Percentiles rank a stretch among this genome's conserved stretches.
These are phyloP conservation scores for Eupithecia pulchellata DNA, from an alignment of 2,888 invertebrate genomes.

Conservation along the genomic window DNA sequence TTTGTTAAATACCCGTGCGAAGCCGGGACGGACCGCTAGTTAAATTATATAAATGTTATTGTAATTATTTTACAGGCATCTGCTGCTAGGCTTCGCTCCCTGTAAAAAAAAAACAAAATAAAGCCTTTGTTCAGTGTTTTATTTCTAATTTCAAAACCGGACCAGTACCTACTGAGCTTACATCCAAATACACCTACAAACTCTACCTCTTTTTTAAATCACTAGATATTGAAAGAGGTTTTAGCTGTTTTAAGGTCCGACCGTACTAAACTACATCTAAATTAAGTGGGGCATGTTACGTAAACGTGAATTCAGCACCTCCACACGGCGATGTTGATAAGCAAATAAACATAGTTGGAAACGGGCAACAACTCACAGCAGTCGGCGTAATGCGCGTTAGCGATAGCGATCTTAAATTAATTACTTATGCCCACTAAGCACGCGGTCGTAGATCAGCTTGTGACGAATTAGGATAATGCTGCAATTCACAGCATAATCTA, in stretches of 20 bases:
- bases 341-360: slow-evolving; percentile 47
- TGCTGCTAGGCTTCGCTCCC: too few relatives aligned
- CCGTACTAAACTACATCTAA: slow-evolving; percentile 33
- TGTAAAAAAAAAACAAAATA: not conserved
- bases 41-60: too few relatives aligned
- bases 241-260: not conserved
- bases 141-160: too few relatives aligned
- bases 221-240: not conserved
- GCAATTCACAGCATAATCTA: too few relatives aligned
- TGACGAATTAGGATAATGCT: slow-evolving; percentile 55
- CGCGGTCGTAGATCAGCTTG: slow-evolving; percentile 58
- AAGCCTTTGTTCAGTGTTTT: not conserved
- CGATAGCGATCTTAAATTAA: slow-evolving; percentile 65
- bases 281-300: slow-evolving; percentile 44
- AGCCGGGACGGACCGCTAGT: too few relatives aligned
- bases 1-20: too few relatives aligned
- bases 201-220: too few relatives aligned
- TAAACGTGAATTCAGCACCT: slow-evolving; percentile 47
- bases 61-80: too few relatives aligned
- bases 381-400: slow-evolving; percentile 48
- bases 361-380: slow-evolving; percentile 48
- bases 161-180: too few relatives aligned
- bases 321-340: slow-evolving; percentile 48
- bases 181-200: too few relatives aligned
- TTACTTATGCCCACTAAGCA: slow-evolving; percentile 57